These are phyloP conservation scores for Hapalemur alaotrensis DNA, from an alignment of 2,797 vertebrate genomes.

Conservation along the genomic window DNA sequence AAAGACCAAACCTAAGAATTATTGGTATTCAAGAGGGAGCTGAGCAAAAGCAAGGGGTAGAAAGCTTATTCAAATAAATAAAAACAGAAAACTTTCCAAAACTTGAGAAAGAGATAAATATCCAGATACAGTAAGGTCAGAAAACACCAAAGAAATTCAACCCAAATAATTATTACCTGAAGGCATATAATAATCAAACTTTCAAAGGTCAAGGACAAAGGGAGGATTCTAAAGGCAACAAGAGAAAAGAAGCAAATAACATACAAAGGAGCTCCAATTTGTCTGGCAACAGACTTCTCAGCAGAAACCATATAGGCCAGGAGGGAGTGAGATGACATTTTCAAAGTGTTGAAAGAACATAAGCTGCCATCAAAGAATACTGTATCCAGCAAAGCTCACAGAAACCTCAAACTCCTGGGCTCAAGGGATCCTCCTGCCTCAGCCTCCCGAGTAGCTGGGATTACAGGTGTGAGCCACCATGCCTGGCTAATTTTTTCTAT, in stretches of 20 bases:
- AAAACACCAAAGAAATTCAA: neutral
- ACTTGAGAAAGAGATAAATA: neutral
- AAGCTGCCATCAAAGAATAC: neutral
- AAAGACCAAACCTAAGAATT: neutral
- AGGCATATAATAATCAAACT: no score
- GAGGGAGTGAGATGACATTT: no score
- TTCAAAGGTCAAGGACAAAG: no score
- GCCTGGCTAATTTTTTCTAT: no score
- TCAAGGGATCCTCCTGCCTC: no score
- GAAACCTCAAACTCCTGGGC: no score
- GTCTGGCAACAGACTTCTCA: no score
- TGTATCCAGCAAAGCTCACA: neutral
- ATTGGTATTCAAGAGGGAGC: neutral
- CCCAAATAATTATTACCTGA: neutral
- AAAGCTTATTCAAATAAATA: neutral
- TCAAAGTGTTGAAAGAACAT: neutral
- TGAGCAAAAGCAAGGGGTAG: neutral
- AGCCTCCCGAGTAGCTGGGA: no score
- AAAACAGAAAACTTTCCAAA: neutral
- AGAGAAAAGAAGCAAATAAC: neutral
- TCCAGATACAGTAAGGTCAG: neutral
- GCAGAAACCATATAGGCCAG: no score
- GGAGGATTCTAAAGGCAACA: neutral
- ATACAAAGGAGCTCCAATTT: no score
- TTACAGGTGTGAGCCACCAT: no score